These are phyloP conservation scores for Nilaparvata lugens DNA, from an alignment of 1,140 invertebrate genomes.

Conservation along the genomic window DNA sequence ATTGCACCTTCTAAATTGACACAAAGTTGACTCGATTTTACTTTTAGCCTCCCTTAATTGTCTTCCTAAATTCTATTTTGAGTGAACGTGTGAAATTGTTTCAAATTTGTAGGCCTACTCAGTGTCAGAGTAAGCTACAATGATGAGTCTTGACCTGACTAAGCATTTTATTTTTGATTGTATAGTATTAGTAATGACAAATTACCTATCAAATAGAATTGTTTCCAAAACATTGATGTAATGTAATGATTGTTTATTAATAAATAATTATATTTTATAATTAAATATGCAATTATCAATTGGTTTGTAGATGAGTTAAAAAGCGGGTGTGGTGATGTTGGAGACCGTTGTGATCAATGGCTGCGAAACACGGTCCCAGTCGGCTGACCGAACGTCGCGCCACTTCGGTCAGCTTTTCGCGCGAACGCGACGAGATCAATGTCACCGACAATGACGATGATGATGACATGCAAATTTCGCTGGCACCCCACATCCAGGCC, in stretches of 20 bases:
- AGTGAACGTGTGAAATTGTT: too few species aligned
- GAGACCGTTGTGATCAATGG: slow-evolving; percentile 4
- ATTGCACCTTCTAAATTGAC: too few species aligned
- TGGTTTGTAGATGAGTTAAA: slow-evolving; percentile 11
- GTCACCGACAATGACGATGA: slow-evolving; percentile 26
- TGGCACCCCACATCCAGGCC: slow-evolving; percentile 67
- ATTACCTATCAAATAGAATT: too few species aligned
- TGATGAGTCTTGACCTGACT: too few species aligned
- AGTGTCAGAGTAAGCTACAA: too few species aligned
- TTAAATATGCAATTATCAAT: not conserved
- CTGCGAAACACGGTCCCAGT: not conserved
- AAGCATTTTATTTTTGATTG: too few species aligned
- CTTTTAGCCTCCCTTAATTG: too few species aligned
- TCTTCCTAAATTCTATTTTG: too few species aligned
- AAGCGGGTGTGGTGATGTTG: slow-evolving; percentile 15
- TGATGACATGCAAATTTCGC: slow-evolving; percentile 56
- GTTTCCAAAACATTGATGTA: too few species aligned
- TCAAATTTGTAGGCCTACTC: too few species aligned
- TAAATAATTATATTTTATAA: not conserved
- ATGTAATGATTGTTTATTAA: not conserved
- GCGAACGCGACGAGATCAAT: slow-evolving; percentile 18
- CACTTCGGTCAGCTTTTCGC: slow-evolving; percentile 21
- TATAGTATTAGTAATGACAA: too few species aligned
- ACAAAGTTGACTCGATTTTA: too few species aligned
- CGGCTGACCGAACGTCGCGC: not conserved